Evolutionary conservation across 2,113 vertebrate species (phyloP).

Genomic region (Cryptomyrus ogoouensis): DNA sequence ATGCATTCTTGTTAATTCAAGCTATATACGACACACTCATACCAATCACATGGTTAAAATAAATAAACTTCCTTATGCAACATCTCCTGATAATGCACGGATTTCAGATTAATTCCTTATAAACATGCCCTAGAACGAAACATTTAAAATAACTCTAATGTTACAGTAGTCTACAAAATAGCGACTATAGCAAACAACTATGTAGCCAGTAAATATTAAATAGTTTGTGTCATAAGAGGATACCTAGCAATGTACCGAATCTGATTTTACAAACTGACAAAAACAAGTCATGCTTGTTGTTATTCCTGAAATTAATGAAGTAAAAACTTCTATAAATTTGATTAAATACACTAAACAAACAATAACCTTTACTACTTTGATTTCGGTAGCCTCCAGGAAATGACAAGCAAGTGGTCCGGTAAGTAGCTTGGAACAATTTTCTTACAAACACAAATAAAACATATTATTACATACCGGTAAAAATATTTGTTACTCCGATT

Average conservation of each 20-base stretch:
- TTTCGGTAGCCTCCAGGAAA: not conserved
- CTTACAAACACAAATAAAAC: not conserved
- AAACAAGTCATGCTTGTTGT: not conserved
- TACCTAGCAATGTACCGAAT: not conserved
- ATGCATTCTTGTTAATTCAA: not conserved
- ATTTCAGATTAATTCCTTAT: not conserved
- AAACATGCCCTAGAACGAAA: not conserved
- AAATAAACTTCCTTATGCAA: not conserved
- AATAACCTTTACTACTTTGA: not conserved
- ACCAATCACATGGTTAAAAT: not conserved
- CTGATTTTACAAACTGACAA: not conserved
- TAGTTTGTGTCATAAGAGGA: not conserved
- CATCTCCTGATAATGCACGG: not conserved
- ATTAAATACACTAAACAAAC: not conserved
- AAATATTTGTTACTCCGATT: conserved; percentile 1
- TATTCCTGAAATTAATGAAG: not conserved
- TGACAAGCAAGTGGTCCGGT: not conserved
- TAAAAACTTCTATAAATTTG: not conserved
- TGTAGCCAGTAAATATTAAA: not conserved
- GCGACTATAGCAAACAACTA: not conserved
- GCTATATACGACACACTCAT: not conserved
- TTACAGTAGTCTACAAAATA: not conserved
- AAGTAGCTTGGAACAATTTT: not conserved
- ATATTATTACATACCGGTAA: conserved; percentile 27
- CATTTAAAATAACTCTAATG: not conserved